phyloP scores from a whole-genome alignment of 2,888 invertebrate species.

The Lacanobia wlatinum region DNA sequence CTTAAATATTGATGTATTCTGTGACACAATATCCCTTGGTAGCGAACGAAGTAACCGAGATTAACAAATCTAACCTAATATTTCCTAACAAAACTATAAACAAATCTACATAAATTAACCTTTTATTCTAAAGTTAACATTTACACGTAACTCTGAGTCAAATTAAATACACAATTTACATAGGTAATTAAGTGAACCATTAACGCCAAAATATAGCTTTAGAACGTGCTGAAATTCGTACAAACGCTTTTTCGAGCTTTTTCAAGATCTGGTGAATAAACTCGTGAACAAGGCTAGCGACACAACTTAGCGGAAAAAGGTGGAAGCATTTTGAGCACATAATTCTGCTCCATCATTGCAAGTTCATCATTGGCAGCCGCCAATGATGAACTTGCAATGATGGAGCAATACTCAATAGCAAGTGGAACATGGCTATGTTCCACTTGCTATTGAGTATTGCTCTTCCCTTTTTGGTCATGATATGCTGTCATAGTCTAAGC shows the following conservation, averaged over 20 bases:
- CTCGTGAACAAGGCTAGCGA: not conserved
- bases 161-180: slow-evolving; percentile 30
- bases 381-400: not conserved
- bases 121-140: slow-evolving; percentile 19
- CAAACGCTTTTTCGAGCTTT: not conserved
- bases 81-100: slow-evolving; percentile 2
- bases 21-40: not conserved
- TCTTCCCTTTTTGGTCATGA: too few relatives aligned
- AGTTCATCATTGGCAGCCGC: too few relatives aligned
- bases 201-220: slow-evolving; percentile 14
- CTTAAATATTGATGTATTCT: not conserved
- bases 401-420: too few relatives aligned
- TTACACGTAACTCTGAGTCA: slow-evolving; percentile 10
- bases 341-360: not conserved
- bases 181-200: slow-evolving; percentile 25
- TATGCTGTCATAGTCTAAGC: too few relatives aligned
- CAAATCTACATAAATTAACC: slow-evolving; percentile 19
- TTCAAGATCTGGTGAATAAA: slow-evolving; percentile 1
- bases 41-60: not conserved
- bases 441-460: too few relatives aligned
- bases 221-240: slow-evolving; percentile 10
- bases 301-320: not conserved
- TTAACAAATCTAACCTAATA: not conserved
- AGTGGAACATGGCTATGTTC: too few relatives aligned
- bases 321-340: not conserved